Base-by-base conservation (phyloP, 1,140 invertebrate genomes). In the Elymnias hypermnestra region DNA sequence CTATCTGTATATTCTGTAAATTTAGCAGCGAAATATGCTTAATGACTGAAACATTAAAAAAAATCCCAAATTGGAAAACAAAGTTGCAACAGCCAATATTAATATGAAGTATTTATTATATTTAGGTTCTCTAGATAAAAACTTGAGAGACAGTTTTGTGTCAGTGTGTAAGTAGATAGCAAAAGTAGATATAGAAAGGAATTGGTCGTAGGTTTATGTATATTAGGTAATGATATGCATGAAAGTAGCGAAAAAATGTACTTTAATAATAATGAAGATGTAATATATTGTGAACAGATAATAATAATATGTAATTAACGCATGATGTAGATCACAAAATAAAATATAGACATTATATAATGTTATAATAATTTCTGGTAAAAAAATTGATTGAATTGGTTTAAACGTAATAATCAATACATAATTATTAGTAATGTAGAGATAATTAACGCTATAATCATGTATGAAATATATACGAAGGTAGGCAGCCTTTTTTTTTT, bases 211-310 rank as follows among this genome's bases (percentile, higher is more conserved):
- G 48, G 67, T 70, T 43, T 68, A 59, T 78, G 67, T 70, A 52
- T 72, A 64, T 61, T 72, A 75, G 67, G 70, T 59, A 63, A 35
- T 25, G n/a, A 57, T 53, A 50, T 77, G 78, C 75, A 83, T 83
- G 77, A 38, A 49, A 59, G 74, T 78, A 82, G 74, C 29, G 50
- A 50, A 28, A 56, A 59, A 26, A 54, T 55, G 38, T 49, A 41
- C 37, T 42, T 38, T 9, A 21, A 18, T 43, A 42, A 17, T 14
- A 36, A 35, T 14, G 17, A 37, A 29, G 33, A 50, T 42, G 52
- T 51, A 53, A 40, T 33, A 8, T 33, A 33, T 33, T 33, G 52
- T 51, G 44, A 47, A 60, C 63, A 61, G 55, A 55, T n/a, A 40
- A 13, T 37, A 42, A 55, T n/a, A 40, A 13, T 37, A 42, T 70